Base-by-base conservation (phyloP, 1,140 invertebrate genomes). In the Anastatus disparis region DNA sequence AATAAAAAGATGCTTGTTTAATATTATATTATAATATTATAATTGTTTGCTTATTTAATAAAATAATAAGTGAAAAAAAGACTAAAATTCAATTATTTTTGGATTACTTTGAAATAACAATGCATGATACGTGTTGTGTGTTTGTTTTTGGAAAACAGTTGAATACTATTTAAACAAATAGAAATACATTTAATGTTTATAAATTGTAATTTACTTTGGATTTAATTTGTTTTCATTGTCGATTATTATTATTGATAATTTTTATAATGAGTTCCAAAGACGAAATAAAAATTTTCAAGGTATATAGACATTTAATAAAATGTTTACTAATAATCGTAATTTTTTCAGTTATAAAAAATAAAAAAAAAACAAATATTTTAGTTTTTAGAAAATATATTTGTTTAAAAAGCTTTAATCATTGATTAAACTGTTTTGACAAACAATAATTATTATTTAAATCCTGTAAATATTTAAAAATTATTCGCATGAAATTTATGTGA, bases 201-300 rank as follows among this genome's bases (percentile, higher is more conserved):
- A n/a, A 17, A 24, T 53, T 27, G 1, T 10, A 2, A 9, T 31
- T 38, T 38, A 8, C 35, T 40, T 44, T 61, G 12, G n/a, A 38
- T 31, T 52, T 31, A 9, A 2, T 61, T 44, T 17, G 26, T 48
- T 48, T 20, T 29, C 29, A 9, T 35, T 31, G 4, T n/a, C 2
- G 27, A 26, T 26, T 52, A 12, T 52, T 2, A 52, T 52, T 20
- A 35, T 53, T n/a, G 52, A 31, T 22, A 9, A 15, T 17, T 40
- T 2, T 46, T 20, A 61, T 40, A 12, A 65, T 65, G 63, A 55
- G 38, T 31, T 65, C 26, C 1, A 65, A 65, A 55, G 63, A 65
- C 29, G 52, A 65, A 55, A 55, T 6, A 29, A 65, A 50, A n/a
- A 55, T 65, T 55, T 65, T 65, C 44, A 65, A 53, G 63, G 63